Conservation (phyloP, 2,888 invertebrate species). For the Aspidiotus destructor region DNA sequence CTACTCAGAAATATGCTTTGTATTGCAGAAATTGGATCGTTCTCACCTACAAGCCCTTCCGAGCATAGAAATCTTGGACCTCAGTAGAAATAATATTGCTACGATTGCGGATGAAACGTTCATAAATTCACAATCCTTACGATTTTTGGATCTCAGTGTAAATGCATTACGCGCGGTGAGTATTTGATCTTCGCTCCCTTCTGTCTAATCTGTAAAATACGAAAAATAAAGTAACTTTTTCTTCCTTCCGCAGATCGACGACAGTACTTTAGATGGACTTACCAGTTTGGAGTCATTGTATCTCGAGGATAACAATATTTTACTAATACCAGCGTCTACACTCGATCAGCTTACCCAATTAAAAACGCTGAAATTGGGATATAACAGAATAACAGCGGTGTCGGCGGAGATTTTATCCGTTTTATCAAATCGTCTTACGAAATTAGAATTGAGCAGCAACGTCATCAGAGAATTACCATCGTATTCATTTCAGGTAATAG, state of each 20-base stretch:
- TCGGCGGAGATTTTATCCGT: constrained; percentile 67
- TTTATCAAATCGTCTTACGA: constrained; percentile 57
- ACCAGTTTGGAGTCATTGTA: constrained; percentile 64
- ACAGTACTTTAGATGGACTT: constrained; percentile 75
- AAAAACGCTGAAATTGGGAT: constrained; percentile 65
- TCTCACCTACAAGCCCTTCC: constrained; percentile 52
- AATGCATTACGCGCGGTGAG: constrained; percentile 77
- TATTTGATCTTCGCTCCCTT: not conserved
- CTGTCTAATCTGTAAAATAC: not conserved
- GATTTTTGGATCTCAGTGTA: constrained; percentile 69
- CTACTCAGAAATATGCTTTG: too few species aligned
- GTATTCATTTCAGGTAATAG: constrained; percentile 58
- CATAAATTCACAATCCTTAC: constrained; percentile 58
- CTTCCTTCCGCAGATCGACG: constrained; percentile 60
- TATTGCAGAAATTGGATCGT: constrained; percentile 58
- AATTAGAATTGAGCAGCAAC: constrained; percentile 70
- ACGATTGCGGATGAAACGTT: constrained; percentile 75
- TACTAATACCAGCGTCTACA: constrained; percentile 73
- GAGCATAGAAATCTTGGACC: constrained; percentile 62
- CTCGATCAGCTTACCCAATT: constrained; percentile 67
- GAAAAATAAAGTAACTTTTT: not conserved
- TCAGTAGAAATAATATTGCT: constrained; percentile 74
- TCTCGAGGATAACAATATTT: constrained; percentile 76
- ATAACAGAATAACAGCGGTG: constrained; percentile 75
- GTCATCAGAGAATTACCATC: constrained; percentile 76